phyloP scores from a whole-genome alignment of 2,113 vertebrate genomes.

The Cryptomyrus ogoouensis region DNA sequence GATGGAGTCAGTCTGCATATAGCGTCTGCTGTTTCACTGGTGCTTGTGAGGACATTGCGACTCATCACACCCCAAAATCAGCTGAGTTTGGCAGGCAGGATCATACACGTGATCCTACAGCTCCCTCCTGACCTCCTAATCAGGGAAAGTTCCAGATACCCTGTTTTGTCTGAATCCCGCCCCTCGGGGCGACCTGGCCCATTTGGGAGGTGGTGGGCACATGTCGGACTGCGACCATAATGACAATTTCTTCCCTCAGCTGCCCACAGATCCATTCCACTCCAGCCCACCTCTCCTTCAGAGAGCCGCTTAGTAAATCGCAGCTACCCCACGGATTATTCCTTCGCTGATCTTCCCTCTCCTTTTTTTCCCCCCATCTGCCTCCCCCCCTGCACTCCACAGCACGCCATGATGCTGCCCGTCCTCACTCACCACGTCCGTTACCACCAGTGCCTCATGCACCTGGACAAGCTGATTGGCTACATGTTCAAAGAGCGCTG shows the following conservation, averaged over 20 bases:
- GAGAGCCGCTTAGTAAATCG: slow-evolving; percentile 62
- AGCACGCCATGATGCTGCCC: slow-evolving; percentile 99
- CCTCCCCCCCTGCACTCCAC: not conserved
- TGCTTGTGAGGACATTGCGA: not conserved
- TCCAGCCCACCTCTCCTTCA: slow-evolving; percentile 53
- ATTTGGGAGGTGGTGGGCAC: slow-evolving; percentile 19
- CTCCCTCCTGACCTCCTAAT: not conserved
- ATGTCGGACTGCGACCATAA: slow-evolving; percentile 44
- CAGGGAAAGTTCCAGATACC: not conserved
- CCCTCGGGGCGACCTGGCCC: not conserved
- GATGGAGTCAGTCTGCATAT: not conserved
- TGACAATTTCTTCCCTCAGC: slow-evolving; percentile 37
- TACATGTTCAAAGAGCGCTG: slow-evolving; percentile 93
- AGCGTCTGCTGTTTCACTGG: not conserved
- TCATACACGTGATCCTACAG: not conserved
- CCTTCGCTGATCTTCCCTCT: slow-evolving; percentile 26
- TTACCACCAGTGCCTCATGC: slow-evolving; percentile 98
- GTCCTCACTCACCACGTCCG: slow-evolving; percentile 98
- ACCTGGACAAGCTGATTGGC: slow-evolving; percentile 89
- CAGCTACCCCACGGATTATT: slow-evolving; percentile 57
- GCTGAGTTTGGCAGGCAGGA: not conserved
- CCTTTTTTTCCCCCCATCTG: slow-evolving; percentile 13
- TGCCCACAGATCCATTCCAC: slow-evolving; percentile 47
- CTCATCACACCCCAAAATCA: not conserved
- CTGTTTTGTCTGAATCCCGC: not conserved